Percentiles rank a stretch among this genome's conserved stretches.
These are phyloP conservation scores for Salmo trutta DNA, from an alignment of 2,797 vertebrate genomes.

Conservation along the genomic window DNA sequence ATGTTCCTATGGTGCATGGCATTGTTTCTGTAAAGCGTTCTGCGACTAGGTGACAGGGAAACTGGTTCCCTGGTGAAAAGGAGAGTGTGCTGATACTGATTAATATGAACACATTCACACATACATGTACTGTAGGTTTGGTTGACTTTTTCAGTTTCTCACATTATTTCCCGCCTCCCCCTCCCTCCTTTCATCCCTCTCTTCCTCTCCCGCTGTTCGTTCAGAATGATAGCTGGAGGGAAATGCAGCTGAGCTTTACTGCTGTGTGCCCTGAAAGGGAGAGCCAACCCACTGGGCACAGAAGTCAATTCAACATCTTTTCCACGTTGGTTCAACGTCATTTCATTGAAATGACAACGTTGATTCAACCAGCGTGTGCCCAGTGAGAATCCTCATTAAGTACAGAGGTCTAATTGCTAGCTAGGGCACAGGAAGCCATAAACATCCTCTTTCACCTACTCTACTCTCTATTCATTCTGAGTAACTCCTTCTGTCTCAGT, in stretches of 20 bases:
- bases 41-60: background rate
- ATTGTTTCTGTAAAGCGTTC: background rate
- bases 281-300: too few species aligned
- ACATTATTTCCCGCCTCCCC: background rate
- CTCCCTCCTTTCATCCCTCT: background rate
- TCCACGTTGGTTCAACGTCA: too few species aligned
- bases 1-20: background rate
- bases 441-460: background rate
- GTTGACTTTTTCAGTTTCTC: background rate
- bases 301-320: too few species aligned
- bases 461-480: background rate
- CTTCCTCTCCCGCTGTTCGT: background rate
- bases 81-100: background rate
- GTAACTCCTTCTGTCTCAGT: background rate
- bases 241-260: constrained; percentile 9
- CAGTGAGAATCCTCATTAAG: constrained; percentile 16
- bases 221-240: constrained; percentile 16
- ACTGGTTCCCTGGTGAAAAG: background rate
- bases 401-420: background rate
- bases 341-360: too few species aligned
- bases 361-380: too few species aligned
- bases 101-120: too few species aligned
- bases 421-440: background rate
- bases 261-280: constrained; percentile 3
- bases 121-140: too few species aligned